These are phyloP conservation scores for Acrobasis suavella DNA, from an alignment of 2,888 invertebrate genomes.

Conservation along the genomic window DNA sequence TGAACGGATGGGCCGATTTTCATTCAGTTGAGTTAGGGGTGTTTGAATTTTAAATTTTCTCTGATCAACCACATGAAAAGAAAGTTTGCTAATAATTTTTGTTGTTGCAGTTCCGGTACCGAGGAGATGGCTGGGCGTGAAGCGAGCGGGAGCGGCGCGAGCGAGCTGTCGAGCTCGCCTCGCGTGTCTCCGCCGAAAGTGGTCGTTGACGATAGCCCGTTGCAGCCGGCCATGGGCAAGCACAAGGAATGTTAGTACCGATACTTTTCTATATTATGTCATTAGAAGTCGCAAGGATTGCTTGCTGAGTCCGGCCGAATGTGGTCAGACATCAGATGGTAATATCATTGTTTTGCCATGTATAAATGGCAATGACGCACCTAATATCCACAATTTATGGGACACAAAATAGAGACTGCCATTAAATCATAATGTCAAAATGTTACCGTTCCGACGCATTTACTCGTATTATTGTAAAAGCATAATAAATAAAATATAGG, in stretches of 20 bases:
- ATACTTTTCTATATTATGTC: background rate
- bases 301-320: too few species aligned
- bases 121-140: conserved; percentile 78
- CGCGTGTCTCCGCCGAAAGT: conserved; percentile 92
- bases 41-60: too few species aligned
- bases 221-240: conserved; percentile 96
- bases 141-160: conserved; percentile 73
- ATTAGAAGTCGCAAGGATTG: background rate
- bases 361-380: conserved; percentile 14
- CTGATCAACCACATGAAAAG: too few species aligned
- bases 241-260: conserved; percentile 97
- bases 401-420: conserved; percentile 2
- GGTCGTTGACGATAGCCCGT: conserved; percentile 96
- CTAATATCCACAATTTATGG: conserved; percentile 9
- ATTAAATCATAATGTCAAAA: conserved; percentile 18
- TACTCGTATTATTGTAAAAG: conserved; percentile 10
- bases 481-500: background rate
- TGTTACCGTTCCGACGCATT: conserved; percentile 5
- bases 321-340: background rate
- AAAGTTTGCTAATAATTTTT: conserved; percentile 3
- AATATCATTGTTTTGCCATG: conserved; percentile 1
- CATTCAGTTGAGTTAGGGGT: too few species aligned
- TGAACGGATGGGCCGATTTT: too few species aligned
- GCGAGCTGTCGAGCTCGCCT: conserved; percentile 78
- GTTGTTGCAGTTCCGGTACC: conserved; percentile 62